A percentile compares a stretch with the other conserved stretches of the same genome.
phyloP scores from a whole-genome alignment of 2,113 vertebrate genomes.

The Vulpes vulpes region DNA sequence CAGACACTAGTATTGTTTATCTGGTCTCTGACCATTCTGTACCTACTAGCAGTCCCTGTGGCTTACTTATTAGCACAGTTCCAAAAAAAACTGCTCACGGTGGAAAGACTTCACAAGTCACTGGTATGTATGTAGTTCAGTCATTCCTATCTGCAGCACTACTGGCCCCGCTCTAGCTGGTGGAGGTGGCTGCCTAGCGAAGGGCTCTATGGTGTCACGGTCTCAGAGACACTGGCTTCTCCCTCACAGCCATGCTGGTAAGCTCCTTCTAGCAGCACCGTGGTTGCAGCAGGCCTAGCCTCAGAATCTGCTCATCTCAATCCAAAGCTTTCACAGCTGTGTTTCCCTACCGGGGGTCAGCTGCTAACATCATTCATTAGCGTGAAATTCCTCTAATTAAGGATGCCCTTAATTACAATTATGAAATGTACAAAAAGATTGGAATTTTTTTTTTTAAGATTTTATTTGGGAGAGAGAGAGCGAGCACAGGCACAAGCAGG shows the following conservation, averaged over 20 bases:
- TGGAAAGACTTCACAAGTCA: neutral
- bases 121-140: neutral
- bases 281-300: neutral
- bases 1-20: neutral
- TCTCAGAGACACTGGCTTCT: slow-evolving; percentile 43
- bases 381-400: neutral
- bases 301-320: neutral
- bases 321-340: neutral
- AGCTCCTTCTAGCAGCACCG: neutral
- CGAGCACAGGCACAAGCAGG: neutral
- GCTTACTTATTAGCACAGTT: neutral
- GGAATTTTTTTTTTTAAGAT: neutral
- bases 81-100: neutral
- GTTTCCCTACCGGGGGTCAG: neutral
- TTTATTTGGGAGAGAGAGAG: neutral
- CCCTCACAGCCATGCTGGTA: neutral
- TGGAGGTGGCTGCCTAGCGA: neutral
- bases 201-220: neutral
- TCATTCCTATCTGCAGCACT: neutral
- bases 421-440: neutral
- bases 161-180: neutral
- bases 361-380: neutral
- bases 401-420: neutral
- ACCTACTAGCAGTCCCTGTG: neutral
- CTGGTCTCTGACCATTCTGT: neutral